Evolutionary conservation across 2,888 invertebrate genomes (phyloP), one percentile per base, ranked within the genome.

Genomic region (Diaprepes abbreviatus): DNA sequence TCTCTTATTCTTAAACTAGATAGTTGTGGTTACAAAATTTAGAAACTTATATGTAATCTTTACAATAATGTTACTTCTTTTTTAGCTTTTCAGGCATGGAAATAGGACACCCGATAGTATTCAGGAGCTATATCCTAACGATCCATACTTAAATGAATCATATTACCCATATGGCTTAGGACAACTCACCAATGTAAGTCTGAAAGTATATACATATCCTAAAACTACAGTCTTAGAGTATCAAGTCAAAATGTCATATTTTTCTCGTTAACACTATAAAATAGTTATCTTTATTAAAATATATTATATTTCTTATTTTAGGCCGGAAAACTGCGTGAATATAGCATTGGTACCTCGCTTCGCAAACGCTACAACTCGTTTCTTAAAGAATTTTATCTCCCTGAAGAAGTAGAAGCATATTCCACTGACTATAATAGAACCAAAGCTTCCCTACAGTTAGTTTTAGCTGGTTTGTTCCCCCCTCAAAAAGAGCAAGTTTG

Each of bases 121-220:
- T 45, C 75, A 73, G 45, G 88, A 88, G 74, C 88, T 90, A 4
- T 94, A 91, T 80, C 91, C 92, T 1, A 90, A 86, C 72, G 93
- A 93, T 85, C 90, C 90, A 1, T 86, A 91, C 73, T 83, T 83
- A 31, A 88, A 91, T 78, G 86, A 89, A 75, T 86, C 87, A 10
- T 88, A 88, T 81, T 90, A 89, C 85, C 92, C 93, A 10, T 90
- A 88, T 76, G 93, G 93, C 54, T 90, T 90, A 86, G 93, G 92
- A 60, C 92, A 93, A 81, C 84, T 94, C 57, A 93, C 93, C 52
- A 89, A 89, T 83, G 93, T 92, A 85, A 86, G 85, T 76, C 50
- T 33, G 4, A 28, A 40, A 40, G n/a, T n/a, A n/a, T n/a, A n/a
- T n/a, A n/a, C n/a, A n/a, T n/a, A n/a, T n/a, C n/a, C n/a, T n/a